Evolutionary conservation across 2,113 vertebrate species (phyloP).

Genomic region (Kobus ellipsiprymnus): DNA sequence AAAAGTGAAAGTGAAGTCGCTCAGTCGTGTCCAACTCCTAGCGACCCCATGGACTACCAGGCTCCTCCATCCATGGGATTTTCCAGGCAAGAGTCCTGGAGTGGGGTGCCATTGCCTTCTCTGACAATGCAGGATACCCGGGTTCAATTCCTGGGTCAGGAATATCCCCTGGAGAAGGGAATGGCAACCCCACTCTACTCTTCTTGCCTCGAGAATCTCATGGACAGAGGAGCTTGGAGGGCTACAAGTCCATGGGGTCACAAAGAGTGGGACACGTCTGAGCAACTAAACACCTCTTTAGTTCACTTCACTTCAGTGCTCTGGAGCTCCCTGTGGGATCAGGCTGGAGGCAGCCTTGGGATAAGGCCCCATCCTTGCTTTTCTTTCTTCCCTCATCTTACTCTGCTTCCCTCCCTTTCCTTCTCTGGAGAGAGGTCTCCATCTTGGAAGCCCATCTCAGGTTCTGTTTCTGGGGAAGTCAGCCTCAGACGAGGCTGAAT

Average conservation of each 20-base stretch:
- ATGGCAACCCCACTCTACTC: background rate
- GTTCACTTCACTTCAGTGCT: background rate
- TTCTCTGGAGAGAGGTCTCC: background rate
- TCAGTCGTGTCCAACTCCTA: too few relatives aligned
- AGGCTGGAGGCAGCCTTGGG: background rate
- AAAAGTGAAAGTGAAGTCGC: too few relatives aligned
- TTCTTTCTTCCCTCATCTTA: accelerated
- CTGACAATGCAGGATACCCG: background rate
- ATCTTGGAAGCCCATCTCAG: background rate
- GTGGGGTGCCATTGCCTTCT: too few relatives aligned
- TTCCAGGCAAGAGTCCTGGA: too few relatives aligned
- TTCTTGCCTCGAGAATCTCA: background rate
- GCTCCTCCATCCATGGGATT: too few relatives aligned
- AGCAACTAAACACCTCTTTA: background rate
- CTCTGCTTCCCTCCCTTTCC: too few relatives aligned
- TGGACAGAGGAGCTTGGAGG: background rate
- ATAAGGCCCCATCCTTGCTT: background rate
- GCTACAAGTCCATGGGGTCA: background rate
- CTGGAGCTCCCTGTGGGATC: background rate
- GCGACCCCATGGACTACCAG: too few relatives aligned
- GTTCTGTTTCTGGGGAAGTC: background rate
- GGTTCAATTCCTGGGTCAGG: background rate
- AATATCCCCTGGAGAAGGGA: background rate
- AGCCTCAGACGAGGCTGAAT: background rate
- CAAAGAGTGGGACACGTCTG: background rate